Evolutionary conservation across 1,140 invertebrate genomes (phyloP).

Genomic region (Drosophila grimshawi): DNA sequence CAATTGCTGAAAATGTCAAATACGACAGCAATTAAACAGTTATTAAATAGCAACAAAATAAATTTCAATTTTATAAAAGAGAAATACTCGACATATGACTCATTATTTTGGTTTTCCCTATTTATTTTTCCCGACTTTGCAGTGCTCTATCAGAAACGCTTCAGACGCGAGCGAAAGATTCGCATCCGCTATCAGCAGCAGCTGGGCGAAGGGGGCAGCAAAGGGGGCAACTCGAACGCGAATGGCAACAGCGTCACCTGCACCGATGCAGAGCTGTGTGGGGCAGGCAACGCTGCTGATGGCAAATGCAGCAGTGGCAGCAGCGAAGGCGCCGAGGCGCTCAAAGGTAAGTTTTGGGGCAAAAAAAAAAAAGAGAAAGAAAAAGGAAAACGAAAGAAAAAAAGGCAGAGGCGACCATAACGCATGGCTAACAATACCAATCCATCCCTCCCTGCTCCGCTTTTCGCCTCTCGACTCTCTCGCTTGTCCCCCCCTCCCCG

Average conservation of each 20-base stretch:
- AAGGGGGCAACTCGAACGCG: conserved; percentile 44
- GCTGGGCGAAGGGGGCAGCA: conserved; percentile 86
- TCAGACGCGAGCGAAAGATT: conserved; percentile 93
- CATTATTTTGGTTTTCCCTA: background rate
- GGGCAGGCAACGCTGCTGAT: conserved; percentile 40
- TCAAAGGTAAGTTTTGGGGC: conserved; percentile 61
- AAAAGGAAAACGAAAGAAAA: background rate
- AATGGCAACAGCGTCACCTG: conserved; percentile 53
- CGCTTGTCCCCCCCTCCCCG: background rate
- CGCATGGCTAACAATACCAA: conserved; percentile 52
- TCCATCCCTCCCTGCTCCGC: conserved; percentile 11
- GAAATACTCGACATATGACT: too few relatives aligned
- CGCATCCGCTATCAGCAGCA: conserved; percentile 93
- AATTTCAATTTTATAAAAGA: too few relatives aligned
- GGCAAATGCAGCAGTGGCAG: conserved; percentile 54
- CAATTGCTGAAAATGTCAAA: too few relatives aligned
- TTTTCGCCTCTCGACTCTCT: conserved; percentile 4
- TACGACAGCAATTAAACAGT: too few relatives aligned
- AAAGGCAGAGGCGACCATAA: conserved; percentile 26
- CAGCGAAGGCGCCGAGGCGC: conserved; percentile 45
- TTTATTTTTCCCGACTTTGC: conserved; percentile 82
- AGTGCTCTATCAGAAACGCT: conserved; percentile 94
- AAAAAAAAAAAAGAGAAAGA: background rate
- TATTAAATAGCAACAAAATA: too few relatives aligned
- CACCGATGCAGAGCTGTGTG: conserved; percentile 51